Evolutionary conservation across 2,113 vertebrate genomes (phyloP).

Genomic region (Platichthys stellatus): DNA sequence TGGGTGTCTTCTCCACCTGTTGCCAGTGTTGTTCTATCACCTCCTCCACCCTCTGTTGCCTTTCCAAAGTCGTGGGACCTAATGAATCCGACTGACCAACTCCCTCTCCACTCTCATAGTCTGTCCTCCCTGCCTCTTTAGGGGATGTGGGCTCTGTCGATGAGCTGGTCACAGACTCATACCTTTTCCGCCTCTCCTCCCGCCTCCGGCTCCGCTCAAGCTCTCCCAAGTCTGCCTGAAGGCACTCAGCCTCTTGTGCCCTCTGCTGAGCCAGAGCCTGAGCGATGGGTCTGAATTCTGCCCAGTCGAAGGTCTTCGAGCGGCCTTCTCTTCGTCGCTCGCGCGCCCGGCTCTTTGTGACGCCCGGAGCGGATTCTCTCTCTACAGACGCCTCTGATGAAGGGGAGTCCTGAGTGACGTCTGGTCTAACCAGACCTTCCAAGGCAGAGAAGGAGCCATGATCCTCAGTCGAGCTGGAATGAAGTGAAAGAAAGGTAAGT

Average conservation of each 20-base stretch:
- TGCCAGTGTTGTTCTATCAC: slow-evolving; percentile 86
- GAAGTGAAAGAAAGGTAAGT: neutral
- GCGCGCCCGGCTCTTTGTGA: slow-evolving; percentile 77
- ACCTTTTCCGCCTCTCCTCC: slow-evolving; percentile 82
- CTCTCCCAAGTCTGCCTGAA: slow-evolving; percentile 73
- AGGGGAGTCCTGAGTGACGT: slow-evolving; percentile 80
- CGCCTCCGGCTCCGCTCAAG: slow-evolving; percentile 74
- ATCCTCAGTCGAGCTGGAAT: slow-evolving; percentile 78
- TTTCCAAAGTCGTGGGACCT: slow-evolving; percentile 53
- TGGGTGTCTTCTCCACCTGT: slow-evolving; percentile 85
- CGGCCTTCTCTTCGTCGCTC: slow-evolving; percentile 84
- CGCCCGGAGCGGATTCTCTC: slow-evolving; percentile 65
- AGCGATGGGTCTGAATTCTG: slow-evolving; percentile 85
- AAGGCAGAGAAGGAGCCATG: slow-evolving; percentile 73
- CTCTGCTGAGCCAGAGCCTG: slow-evolving; percentile 85
- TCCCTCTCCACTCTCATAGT: slow-evolving; percentile 51
- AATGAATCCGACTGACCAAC: neutral
- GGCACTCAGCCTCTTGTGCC: slow-evolving; percentile 75
- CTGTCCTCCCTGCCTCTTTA: slow-evolving; percentile 50
- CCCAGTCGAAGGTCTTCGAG: slow-evolving; percentile 87
- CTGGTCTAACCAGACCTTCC: slow-evolving; percentile 76
- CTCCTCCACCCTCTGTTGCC: slow-evolving; percentile 82
- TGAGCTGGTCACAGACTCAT: slow-evolving; percentile 73
- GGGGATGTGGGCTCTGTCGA: slow-evolving; percentile 21
- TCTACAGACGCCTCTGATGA: slow-evolving; percentile 80